A percentile compares a stretch with the other conserved stretches of the same genome.
These are phyloP conservation scores for Thumatha senex DNA, from an alignment of 2,888 invertebrate genomes.

Conservation along the genomic window DNA sequence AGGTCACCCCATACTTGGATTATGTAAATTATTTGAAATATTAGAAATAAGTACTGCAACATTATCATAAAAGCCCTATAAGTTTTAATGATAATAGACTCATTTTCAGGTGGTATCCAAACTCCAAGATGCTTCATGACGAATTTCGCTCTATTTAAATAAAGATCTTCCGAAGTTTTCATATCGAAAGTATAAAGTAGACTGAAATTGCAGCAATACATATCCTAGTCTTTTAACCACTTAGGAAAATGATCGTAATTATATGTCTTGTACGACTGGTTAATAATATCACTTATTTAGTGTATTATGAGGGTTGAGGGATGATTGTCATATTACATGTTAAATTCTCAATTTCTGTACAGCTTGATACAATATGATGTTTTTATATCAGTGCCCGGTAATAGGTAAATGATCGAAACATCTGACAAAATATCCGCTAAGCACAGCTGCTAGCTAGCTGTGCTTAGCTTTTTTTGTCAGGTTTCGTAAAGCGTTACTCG, in stretches of 20 bases:
- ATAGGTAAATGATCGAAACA: no score
- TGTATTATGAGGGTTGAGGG: constrained; percentile 10
- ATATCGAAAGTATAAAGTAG: constrained; percentile 7
- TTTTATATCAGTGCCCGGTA: no score
- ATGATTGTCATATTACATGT: constrained; percentile 22
- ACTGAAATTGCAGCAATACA: background rate
- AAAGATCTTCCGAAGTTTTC: constrained; percentile 51
- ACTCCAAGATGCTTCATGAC: constrained; percentile 70
- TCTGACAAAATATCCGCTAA: no score
- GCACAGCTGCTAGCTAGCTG: no score
- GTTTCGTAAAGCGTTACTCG: no score
- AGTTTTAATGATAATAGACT: constrained; percentile 39
- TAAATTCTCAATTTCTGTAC: background rate
- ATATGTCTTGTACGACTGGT: constrained; percentile 23
- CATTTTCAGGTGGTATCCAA: constrained; percentile 57
- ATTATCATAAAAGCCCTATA: constrained; percentile 58
- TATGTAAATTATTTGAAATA: constrained; percentile 68
- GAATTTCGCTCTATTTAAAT: constrained; percentile 62
- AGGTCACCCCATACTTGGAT: constrained; percentile 69
- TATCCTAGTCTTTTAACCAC: constrained; percentile 8
- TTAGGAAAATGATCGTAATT: constrained; percentile 27
- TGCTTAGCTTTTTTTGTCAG: no score
- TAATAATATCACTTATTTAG: constrained; percentile 13
- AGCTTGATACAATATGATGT: background rate
- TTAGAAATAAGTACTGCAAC: constrained; percentile 62